These are phyloP conservation scores for Leucoma salicis DNA, from an alignment of 2,888 invertebrate genomes.

Conservation along the genomic window DNA sequence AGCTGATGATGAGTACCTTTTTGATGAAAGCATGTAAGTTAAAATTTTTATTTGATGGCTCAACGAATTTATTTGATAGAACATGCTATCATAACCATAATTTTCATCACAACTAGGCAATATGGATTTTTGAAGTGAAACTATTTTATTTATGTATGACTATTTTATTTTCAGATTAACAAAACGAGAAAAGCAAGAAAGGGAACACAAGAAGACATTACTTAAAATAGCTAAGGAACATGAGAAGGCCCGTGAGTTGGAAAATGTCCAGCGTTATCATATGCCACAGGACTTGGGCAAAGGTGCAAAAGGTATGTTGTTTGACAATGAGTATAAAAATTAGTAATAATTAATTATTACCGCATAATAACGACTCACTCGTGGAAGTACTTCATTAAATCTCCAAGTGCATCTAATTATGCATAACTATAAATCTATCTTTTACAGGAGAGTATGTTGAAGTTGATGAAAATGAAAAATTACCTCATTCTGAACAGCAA, in stretches of 20 bases:
- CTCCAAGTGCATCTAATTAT: too few relatives aligned
- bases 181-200: slow-evolving; percentile 90
- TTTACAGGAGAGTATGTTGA: slow-evolving; percentile 88
- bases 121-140: too few relatives aligned
- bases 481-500: slow-evolving; percentile 91
- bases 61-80: too few relatives aligned
- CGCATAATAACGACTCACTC: too few relatives aligned
- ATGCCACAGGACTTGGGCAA: slow-evolving; percentile 95
- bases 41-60: too few relatives aligned
- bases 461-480: slow-evolving; percentile 92
- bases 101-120: too few relatives aligned
- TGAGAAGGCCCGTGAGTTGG: slow-evolving; percentile 95
- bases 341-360: too few relatives aligned
- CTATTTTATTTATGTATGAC: too few relatives aligned
- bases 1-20: slow-evolving; percentile 97
- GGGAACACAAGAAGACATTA: slow-evolving; percentile 95
- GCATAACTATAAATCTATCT: not conserved
- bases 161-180: slow-evolving; percentile 88
- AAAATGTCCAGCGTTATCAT: slow-evolving; percentile 95
- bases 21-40: slow-evolving; percentile 92
- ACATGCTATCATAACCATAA: too few relatives aligned
- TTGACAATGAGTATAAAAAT: too few relatives aligned
- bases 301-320: slow-evolving; percentile 80
- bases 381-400: too few relatives aligned
- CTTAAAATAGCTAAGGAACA: slow-evolving; percentile 96